A percentile compares a stretch with the other conserved stretches of the same genome.
phyloP scores from a whole-genome alignment of 2,888 invertebrate species.

The Agonopterix alstromeriana region DNA sequence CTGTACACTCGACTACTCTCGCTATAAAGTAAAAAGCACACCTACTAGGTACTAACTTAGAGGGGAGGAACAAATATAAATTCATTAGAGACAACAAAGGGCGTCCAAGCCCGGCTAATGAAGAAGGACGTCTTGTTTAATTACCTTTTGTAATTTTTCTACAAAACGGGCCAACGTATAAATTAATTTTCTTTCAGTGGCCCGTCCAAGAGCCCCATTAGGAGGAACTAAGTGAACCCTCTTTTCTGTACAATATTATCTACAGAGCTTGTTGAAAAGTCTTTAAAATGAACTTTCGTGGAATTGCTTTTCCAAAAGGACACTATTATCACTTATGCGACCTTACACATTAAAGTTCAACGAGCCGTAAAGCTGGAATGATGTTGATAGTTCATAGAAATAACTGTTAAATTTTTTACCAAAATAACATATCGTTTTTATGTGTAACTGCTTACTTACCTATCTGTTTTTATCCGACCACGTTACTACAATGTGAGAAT shows the following conservation, averaged over 20 bases:
- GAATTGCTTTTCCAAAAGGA: background rate
- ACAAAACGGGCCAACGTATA: conserved; percentile 53
- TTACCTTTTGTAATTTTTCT: conserved; percentile 71
- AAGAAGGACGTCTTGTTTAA: conserved; percentile 69
- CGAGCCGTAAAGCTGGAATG: background rate
- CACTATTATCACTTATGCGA: too few relatives aligned
- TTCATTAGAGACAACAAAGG: conserved; percentile 56
- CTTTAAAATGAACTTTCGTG: conserved; percentile 18
- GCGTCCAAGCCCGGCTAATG: conserved; percentile 54
- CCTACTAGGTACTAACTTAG: conserved; percentile 13
- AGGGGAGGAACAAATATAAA: conserved; percentile 44
- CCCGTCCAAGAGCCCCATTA: conserved; percentile 45
- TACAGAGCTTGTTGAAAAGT: conserved; percentile 18
- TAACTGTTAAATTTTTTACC: too few relatives aligned
- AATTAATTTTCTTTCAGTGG: conserved; percentile 60
- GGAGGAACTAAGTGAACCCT: conserved; percentile 42
- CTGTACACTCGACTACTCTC: too few relatives aligned
- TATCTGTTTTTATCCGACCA: too few relatives aligned
- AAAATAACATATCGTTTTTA: too few relatives aligned
- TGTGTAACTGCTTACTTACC: too few relatives aligned
- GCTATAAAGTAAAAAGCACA: conserved; percentile 9
- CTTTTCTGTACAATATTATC: conserved; percentile 37
- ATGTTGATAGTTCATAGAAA: background rate
- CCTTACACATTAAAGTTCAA: too few relatives aligned
- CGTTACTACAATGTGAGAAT: too few relatives aligned